phyloP scores from a whole-genome alignment of 2,113 vertebrate species.

The Otocyon megalotis region DNA sequence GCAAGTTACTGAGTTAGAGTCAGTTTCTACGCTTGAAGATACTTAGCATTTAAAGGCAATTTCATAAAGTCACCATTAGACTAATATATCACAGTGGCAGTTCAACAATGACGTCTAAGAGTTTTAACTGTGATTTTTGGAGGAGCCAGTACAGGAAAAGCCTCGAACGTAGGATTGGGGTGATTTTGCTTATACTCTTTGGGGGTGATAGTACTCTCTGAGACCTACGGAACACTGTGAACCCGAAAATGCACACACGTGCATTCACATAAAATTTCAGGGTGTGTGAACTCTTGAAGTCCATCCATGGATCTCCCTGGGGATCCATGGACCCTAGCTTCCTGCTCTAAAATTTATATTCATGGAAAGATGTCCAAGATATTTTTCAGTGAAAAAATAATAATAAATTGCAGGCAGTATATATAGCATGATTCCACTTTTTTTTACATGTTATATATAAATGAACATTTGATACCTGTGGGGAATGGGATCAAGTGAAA shows the following conservation, averaged over 20 bases:
- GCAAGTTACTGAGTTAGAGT: slow-evolving; percentile 16
- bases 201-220: neutral
- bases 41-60: slow-evolving; percentile 61
- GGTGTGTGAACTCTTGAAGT: slow-evolving; percentile 62
- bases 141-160: neutral
- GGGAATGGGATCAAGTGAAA: neutral
- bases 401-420: neutral
- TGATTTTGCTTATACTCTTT: neutral
- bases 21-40: slow-evolving; percentile 39
- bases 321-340: slow-evolving; percentile 38
- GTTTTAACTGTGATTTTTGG: slow-evolving; percentile 2
- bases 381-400: slow-evolving; percentile 43
- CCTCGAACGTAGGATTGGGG: neutral
- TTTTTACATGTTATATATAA: slow-evolving; percentile 1
- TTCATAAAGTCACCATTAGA: slow-evolving; percentile 63
- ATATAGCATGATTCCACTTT: neutral
- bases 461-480: slow-evolving; percentile 1
- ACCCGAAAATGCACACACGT: slow-evolving; percentile 29
- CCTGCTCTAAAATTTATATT: slow-evolving; percentile 74
- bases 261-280: slow-evolving; percentile 57
- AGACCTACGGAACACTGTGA: neutral
- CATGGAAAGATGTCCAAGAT: slow-evolving; percentile 53
- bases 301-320: neutral
- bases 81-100: slow-evolving; percentile 64
- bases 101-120: neutral